Evolutionary conservation across 2,888 invertebrate genomes (phyloP), one percentile per base, ranked within the genome.

Genomic region (Protophormia terraenovae): DNA sequence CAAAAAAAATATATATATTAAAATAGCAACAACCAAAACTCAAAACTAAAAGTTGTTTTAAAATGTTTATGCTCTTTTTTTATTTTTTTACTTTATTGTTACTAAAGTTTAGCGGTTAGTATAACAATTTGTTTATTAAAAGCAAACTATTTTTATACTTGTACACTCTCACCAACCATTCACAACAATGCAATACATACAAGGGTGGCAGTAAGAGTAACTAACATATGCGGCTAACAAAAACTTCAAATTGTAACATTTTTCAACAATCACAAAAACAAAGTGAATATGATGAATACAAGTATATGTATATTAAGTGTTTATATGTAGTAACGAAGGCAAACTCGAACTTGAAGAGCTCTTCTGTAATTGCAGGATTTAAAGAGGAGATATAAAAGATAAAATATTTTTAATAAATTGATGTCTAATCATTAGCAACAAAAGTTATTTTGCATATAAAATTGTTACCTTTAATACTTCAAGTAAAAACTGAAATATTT

Each of bases 71-170:
- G 27, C 27, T 64, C 3, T 14, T 8, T 53, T 16, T 19, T 58
- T 10, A n/a, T 19, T n/a, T 29, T 64, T 38, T 12, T 3, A 14
- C 6, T 60, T 29, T 38, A 5, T 47, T 41, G 14, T 24, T 47
- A 10, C 19, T 6, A 35, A 38, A 16, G n/a, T 27, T 62, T 50
- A 35, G 78, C 69, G 69, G 69, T 50, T 71, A 27, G 60, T 38
- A 53, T 0, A 62, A 53, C 27, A 62, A 50, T 78, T 60, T 71
- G 50, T 38, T 78, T 62, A 78, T 69, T 53, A 71, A 58, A 60
- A 64, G 32, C 41, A 72, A 72, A 72, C 53, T 64, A 8, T 32
- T 27, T 16, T 55, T 64, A 32, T 8, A 24, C 22, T 7, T 47
- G 3, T 24, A 24, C 55, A 7, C 24, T 19, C n/a, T 38, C 14